These are phyloP conservation scores for Pagetopsis macropterus DNA, from an alignment of 2,797 vertebrate species.

Conservation along the genomic window DNA sequence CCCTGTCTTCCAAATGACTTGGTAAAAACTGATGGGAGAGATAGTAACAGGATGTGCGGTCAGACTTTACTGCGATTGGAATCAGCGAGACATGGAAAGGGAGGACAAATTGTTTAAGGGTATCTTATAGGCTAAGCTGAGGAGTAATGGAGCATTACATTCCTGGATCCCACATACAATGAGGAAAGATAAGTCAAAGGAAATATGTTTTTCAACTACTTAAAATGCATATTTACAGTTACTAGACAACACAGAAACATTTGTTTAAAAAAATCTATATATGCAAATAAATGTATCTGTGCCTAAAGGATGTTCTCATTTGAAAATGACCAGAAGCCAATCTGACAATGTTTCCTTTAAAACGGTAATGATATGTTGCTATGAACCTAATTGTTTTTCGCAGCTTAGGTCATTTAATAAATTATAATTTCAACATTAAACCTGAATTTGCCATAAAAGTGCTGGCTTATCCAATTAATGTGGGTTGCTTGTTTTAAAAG, in stretches of 20 bases:
- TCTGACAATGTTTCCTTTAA: neutral
- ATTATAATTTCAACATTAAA: conserved; percentile 41
- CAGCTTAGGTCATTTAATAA: conserved; percentile 20
- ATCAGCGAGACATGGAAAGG: conserved; percentile 28
- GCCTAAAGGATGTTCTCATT: neutral
- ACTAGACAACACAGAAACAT: neutral
- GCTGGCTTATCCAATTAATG: conserved; percentile 39
- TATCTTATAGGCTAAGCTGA: conserved; percentile 42
- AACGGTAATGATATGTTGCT: neutral
- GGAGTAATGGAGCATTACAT: conserved; percentile 31
- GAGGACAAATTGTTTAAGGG: conserved; percentile 42
- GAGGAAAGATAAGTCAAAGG: conserved; percentile 13
- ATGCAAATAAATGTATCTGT: conserved; percentile 2
- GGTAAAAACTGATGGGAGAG: conserved; percentile 20
- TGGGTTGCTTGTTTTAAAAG: conserved; percentile 44
- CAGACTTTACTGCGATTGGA: conserved; percentile 31
- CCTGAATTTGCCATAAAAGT: conserved; percentile 31
- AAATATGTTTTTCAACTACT: conserved; percentile 1
- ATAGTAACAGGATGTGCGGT: conserved; percentile 15
- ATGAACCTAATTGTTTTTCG: conserved; percentile 18
- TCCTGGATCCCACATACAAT: conserved; percentile 13
- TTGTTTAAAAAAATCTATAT: neutral
- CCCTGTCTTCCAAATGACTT: conserved; percentile 49
- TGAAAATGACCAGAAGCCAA: neutral
- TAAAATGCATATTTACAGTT: conserved; percentile 13